Base-by-base conservation (phyloP, 2,113 vertebrate species). In the Anhinga anhinga region DNA sequence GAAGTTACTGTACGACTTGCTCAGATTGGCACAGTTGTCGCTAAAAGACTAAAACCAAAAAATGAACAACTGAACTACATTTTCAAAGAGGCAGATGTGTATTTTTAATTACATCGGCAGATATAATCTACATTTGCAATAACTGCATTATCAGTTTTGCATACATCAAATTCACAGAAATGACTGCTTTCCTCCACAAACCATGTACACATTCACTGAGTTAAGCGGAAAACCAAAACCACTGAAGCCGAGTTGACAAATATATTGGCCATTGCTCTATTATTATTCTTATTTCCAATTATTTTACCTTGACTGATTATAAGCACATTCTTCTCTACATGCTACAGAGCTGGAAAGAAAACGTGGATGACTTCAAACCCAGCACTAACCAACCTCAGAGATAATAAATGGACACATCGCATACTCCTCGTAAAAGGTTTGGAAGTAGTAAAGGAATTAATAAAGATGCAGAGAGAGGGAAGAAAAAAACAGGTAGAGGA, bases 21-120 rank as follows among this genome's bases (percentile, higher is more conserved):
- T 94, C 53, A 58, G 81, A 89, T 66, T 82, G 91, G 88, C 73
- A 63, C 47, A 17, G 50, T 66, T 25, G n/a, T 38, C 56, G 58
- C 92, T 72, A 26, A 69, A 76, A 76, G 45, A 55, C 49, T 56
- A 16, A 91, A 94, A 40, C 0, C 55, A 78, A 81, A 49, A 67
- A 5, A 7, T 13, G 59, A 77, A 40, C 67, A 36, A 58, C 3
- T 6, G 47, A 80, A 53, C 70, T 27, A 50, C 53, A 14, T 30
- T 91, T 79, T 95, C 82, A 52, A 11, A 70, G 74, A 95, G 66
- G 74, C 78, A 96, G 94, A 95, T 92, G 95, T 95, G 94, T 52
- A 80, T 77, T 90, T 96, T 97, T 94, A 91, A 95, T 89, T 85
- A 73, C 50, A 49, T 36, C 12, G 0, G 53, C 69, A 85, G 77